These are phyloP conservation scores for Agelas oroides DNA, from an alignment of 37 sponge, comb jelly and placozoan genomes.

Conservation along the genomic window DNA sequence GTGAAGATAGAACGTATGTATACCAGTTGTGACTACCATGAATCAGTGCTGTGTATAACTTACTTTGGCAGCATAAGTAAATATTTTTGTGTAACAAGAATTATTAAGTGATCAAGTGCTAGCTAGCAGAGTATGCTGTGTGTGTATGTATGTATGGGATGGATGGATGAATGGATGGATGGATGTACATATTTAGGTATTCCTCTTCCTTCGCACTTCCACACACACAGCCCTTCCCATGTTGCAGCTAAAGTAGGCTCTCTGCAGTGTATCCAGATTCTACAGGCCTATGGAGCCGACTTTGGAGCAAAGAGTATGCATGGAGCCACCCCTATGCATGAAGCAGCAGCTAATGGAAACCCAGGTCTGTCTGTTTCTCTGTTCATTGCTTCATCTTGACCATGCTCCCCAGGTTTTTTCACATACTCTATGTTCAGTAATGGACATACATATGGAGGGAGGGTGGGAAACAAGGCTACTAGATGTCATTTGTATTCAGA, in stretches of 20 bases:
- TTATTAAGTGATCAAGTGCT: no score
- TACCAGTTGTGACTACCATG: no score
- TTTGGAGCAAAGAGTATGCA: conserved; percentile 20
- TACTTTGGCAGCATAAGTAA: background rate
- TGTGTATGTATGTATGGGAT: background rate
- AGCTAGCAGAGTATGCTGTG: no score
- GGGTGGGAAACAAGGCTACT: no score
- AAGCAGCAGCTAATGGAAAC: conserved; percentile 82
- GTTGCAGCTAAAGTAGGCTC: conserved; percentile 67
- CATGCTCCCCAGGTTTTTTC: no score
- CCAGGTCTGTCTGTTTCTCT: conserved; percentile 25
- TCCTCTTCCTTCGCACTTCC: no score
- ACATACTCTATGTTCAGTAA: no score
- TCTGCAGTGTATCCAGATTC: conserved; percentile 50
- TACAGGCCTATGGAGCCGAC: conserved; percentile 58
- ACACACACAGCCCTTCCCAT: conserved; percentile 68
- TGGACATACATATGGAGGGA: no score
- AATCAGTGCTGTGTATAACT: no score
- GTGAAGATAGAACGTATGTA: conserved; percentile 65
- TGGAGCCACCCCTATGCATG: conserved; percentile 75
- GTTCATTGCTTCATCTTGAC: no score
- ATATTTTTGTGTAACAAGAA: background rate
- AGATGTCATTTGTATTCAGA: no score
- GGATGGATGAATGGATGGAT: no score
- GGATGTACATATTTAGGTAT: background rate